Percentiles rank a stretch among this genome's conserved stretches.
Evolutionary conservation across 2,888 invertebrate genomes (phyloP).

Genomic region (Phytoseiulus persimilis): DNA sequence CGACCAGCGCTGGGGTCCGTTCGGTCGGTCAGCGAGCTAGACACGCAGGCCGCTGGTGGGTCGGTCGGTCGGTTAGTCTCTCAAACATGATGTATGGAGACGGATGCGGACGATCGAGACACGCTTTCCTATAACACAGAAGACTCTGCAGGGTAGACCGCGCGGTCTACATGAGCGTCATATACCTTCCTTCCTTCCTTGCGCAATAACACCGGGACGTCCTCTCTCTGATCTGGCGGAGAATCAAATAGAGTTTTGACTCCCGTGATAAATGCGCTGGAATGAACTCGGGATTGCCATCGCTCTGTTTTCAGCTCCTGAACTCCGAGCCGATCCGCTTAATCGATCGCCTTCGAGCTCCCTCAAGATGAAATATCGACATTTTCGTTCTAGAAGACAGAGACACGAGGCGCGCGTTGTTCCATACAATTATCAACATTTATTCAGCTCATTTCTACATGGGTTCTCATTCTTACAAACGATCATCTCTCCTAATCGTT

Average conservation of each 20-base stretch:
- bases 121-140: not conserved
- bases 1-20: not conserved
- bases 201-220: not conserved
- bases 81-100: constrained; percentile 5
- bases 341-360: no score
- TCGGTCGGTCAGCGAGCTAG: not conserved
- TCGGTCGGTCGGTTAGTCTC: not conserved
- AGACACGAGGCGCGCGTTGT: not conserved
- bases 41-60: not conserved
- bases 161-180: not conserved
- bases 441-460: not conserved
- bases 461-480: not conserved
- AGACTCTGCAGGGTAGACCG: not conserved
- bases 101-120: not conserved
- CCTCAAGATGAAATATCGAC: no score
- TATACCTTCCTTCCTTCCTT: not conserved
- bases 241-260: not conserved
- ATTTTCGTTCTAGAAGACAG: no score
- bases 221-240: no score
- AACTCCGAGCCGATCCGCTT: no score
- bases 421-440: not conserved
- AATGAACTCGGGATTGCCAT: no score
- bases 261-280: no score
- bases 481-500: not conserved
- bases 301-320: no score